phyloP scores from a whole-genome alignment of 2,888 invertebrate species.

The Schizaphis graminum region DNA sequence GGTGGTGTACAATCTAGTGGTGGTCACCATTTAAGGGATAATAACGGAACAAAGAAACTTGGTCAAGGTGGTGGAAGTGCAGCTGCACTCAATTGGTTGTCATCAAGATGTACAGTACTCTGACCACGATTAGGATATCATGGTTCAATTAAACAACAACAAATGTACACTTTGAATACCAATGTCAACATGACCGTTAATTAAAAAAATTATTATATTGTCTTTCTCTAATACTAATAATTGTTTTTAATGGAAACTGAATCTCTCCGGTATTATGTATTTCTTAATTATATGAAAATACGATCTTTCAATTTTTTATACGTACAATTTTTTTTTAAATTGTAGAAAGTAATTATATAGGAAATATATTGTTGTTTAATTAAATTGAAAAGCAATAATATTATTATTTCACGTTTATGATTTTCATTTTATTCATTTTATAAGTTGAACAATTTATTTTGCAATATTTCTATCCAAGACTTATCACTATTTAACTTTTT shows the following conservation, averaged over 20 bases:
- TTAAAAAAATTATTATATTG: constrained; percentile 55
- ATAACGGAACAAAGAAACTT: constrained; percentile 44
- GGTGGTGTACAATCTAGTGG: constrained; percentile 79
- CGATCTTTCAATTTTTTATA: constrained; percentile 55
- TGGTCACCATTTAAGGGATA: constrained; percentile 49
- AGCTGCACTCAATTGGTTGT: constrained; percentile 49
- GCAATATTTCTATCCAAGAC: constrained; percentile 15
- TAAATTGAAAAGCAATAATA: constrained; percentile 51
- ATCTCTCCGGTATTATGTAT: constrained; percentile 51
- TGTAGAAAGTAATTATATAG: constrained; percentile 35
- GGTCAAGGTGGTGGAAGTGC: constrained; percentile 36
- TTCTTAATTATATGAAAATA: constrained; percentile 30
- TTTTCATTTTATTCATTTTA: constrained; percentile 49
- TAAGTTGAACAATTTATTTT: constrained; percentile 50
- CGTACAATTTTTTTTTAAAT: constrained; percentile 48
- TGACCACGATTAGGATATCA: constrained; percentile 34
- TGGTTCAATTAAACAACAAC: constrained; percentile 22
- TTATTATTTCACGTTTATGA: constrained; percentile 22
- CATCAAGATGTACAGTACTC: constrained; percentile 52
- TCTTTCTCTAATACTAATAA: constrained; percentile 49
- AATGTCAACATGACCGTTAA: constrained; percentile 47
- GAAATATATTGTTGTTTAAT: constrained; percentile 16
- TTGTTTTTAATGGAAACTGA: constrained; percentile 48
- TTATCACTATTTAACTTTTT: constrained; percentile 36
- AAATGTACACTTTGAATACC: constrained; percentile 41